Evolutionary conservation across 2,888 invertebrate genomes (phyloP).

Genomic region (Tetragnatha montana): DNA sequence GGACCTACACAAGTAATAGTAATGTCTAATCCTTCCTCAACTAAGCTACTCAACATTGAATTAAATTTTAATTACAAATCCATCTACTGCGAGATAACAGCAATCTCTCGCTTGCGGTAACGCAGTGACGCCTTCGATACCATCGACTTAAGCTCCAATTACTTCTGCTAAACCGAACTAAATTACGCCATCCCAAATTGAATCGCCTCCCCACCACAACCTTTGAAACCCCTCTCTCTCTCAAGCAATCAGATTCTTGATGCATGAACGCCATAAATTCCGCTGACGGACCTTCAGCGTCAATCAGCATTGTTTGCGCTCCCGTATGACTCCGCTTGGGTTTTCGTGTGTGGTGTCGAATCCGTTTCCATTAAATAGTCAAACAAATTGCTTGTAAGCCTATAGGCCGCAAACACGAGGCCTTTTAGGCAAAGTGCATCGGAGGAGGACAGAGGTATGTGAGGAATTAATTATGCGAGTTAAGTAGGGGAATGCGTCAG

Average conservation of each 20-base stretch:
- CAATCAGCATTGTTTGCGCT: conserved; percentile 32
- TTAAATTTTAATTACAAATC: too few species aligned
- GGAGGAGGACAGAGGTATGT: too few species aligned
- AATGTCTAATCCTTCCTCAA: too few species aligned
- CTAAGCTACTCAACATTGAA: too few species aligned
- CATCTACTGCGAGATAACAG: too few species aligned
- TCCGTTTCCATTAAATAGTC: conserved; percentile 26
- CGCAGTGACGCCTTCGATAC: neutral
- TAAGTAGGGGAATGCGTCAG: neutral
- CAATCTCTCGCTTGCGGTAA: too few species aligned
- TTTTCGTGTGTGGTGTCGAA: neutral
- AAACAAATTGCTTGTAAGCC: conserved; percentile 19
- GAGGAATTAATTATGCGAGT: conserved; percentile 13
- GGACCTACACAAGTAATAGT: too few species aligned
- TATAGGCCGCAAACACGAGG: neutral
- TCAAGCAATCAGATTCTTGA: conserved; percentile 3
- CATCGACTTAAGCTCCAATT: neutral
- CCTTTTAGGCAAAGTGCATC: neutral
- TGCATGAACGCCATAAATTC: conserved; percentile 16
- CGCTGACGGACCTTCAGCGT: conserved; percentile 4
- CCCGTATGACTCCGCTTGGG: neutral
- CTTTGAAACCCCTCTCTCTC: neutral
- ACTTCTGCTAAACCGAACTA: neutral
- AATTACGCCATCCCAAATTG: neutral
- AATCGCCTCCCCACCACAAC: neutral